These are phyloP conservation scores for Tachystola acroxantha DNA, from an alignment of 2,888 invertebrate genomes.

Conservation along the genomic window DNA sequence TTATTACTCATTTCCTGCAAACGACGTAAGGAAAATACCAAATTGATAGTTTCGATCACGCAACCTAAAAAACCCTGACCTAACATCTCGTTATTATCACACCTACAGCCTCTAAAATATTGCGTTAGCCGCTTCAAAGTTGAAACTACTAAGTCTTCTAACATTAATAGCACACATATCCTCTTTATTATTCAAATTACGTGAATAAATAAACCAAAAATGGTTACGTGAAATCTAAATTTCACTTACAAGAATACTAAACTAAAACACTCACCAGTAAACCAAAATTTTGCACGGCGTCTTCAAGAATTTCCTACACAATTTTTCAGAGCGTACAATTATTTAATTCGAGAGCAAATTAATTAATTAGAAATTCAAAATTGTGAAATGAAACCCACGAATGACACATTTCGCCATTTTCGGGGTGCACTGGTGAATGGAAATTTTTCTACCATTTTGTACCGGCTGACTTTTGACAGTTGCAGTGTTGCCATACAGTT, in stretches of 20 bases:
- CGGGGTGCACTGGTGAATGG: constrained; percentile 24
- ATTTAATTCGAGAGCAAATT: constrained; percentile 22
- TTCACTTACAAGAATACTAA: constrained; percentile 17
- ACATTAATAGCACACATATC: background rate
- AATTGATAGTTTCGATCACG: background rate
- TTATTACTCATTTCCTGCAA: too few species aligned
- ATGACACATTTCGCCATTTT: constrained; percentile 59
- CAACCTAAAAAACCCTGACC: constrained; percentile 5
- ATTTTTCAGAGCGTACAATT: constrained; percentile 18
- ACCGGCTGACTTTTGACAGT: background rate
- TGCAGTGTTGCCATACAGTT: constrained; percentile 5
- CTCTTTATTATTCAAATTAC: constrained; percentile 8
- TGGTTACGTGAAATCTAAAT: constrained; percentile 30
- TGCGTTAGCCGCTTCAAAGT: too few species aligned
- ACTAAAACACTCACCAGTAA: constrained; percentile 21
- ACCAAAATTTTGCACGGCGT: constrained; percentile 9
- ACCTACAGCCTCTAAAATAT: too few species aligned
- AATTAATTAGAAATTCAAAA: constrained; percentile 27
- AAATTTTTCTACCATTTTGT: background rate
- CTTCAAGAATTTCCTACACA: constrained; percentile 13
- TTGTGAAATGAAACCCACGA: constrained; percentile 36
- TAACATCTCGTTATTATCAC: too few species aligned
- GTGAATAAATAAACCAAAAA: constrained; percentile 17
- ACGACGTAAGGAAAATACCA: too few species aligned
- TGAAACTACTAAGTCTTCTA: background rate